Conservation (phyloP, 2,888 invertebrate genomes). For the Alentia gelatinosa region DNA sequence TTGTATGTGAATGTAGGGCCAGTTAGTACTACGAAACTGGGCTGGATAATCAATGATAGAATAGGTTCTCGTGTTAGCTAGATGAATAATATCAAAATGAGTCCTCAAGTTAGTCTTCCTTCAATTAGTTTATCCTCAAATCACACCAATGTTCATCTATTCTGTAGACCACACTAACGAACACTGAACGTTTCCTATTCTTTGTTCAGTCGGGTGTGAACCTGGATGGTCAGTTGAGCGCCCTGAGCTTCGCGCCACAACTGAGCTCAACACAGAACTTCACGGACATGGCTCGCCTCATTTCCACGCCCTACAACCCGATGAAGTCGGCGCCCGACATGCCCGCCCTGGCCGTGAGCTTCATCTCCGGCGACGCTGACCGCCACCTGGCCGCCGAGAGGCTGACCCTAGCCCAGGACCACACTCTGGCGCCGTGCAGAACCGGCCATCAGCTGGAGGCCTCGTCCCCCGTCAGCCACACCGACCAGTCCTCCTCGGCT, state of each 20-base stretch:
- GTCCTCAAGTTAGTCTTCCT: too few relatives aligned
- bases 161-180: too few relatives aligned
- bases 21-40: too few relatives aligned
- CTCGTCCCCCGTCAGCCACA: too few relatives aligned
- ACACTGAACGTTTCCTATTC: background rate
- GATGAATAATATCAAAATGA: too few relatives aligned
- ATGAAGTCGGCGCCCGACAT: constrained; percentile 53
- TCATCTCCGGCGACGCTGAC: constrained; percentile 54
- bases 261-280: constrained; percentile 73
- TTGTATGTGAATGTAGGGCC: too few relatives aligned
- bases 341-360: constrained; percentile 61
- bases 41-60: too few relatives aligned
- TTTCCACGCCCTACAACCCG: constrained; percentile 74
- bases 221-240: background rate
- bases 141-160: too few relatives aligned
- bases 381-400: background rate
- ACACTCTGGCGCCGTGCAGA: background rate
- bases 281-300: constrained; percentile 70
- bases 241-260: constrained; percentile 67
- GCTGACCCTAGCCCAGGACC: background rate
- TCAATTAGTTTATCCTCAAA: too few relatives aligned
- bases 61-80: too few relatives aligned
- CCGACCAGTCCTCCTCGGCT: background rate
- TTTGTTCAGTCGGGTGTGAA: background rate
- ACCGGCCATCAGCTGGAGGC: background rate